Conservation (phyloP, 2,888 invertebrate species). For the Venusia cambrica region DNA sequence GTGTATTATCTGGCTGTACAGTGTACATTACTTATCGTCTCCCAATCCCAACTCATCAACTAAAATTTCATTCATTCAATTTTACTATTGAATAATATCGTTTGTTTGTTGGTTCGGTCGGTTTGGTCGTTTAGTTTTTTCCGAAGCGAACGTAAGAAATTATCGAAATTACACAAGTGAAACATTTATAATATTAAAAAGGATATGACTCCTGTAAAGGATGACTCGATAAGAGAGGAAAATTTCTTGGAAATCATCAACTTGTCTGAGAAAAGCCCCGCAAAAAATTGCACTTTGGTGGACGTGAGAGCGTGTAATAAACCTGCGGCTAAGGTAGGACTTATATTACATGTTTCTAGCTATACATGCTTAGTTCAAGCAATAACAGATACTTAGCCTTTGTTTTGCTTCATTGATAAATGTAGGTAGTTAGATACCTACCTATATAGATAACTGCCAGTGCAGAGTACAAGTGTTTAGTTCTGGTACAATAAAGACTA, state of each 20-base stretch:
- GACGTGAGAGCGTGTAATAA: conserved; percentile 86
- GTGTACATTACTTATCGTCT: too few species aligned
- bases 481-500: too few species aligned
- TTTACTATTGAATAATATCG: conserved; percentile 5
- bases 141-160: too few species aligned
- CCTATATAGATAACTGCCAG: too few species aligned
- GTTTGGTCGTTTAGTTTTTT: conserved; percentile 21
- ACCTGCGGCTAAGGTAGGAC: conserved; percentile 83
- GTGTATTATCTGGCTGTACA: too few species aligned
- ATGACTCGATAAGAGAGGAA: conserved; percentile 70
- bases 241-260: conserved; percentile 73
- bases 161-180: conserved; percentile 13
- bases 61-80: conserved; percentile 4
- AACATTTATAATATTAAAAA: conserved; percentile 23
- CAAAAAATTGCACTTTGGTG: conserved; percentile 73
- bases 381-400: too few species aligned
- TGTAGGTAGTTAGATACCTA: too few species aligned
- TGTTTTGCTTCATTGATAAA: too few species aligned
- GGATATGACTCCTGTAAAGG: conserved; percentile 79
- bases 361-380: too few species aligned
- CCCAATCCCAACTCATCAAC: too few species aligned
- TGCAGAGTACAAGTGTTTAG: too few species aligned
- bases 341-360: too few species aligned
- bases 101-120: conserved; percentile 44
- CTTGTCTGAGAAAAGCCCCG: conserved; percentile 72